phyloP scores from a whole-genome alignment of 1,140 invertebrate species.

The Anastatus disparis region DNA sequence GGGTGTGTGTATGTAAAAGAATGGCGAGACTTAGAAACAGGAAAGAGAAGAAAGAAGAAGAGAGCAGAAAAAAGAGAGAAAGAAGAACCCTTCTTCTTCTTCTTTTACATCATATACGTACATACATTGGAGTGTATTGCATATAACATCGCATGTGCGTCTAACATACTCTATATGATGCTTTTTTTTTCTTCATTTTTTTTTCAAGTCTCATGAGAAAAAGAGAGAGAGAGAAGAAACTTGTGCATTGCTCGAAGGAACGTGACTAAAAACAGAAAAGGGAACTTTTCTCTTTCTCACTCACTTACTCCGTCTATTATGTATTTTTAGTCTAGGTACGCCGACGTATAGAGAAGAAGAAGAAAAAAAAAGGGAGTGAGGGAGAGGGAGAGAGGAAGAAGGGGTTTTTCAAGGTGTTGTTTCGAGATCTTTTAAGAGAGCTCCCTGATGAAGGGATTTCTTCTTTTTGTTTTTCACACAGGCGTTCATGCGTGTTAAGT shows the following conservation, averaged over 20 bases:
- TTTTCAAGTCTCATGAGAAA: conserved; percentile 20
- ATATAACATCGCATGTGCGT: background rate
- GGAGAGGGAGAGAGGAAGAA: background rate
- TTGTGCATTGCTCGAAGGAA: conserved; percentile 15
- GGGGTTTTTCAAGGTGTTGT: conserved; percentile 21
- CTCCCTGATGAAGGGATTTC: background rate
- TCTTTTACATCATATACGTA: background rate
- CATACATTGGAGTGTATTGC: too few relatives aligned
- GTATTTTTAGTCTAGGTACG: conserved; percentile 33
- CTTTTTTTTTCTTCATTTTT: too few relatives aligned
- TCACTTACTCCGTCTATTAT: conserved; percentile 36
- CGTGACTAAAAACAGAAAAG: conserved; percentile 40
- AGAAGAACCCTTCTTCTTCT: conserved; percentile 16
- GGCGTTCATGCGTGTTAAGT: conserved; percentile 3
- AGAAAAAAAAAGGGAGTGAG: background rate
- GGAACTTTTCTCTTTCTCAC: conserved; percentile 16
- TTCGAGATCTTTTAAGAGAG: conserved; percentile 32
- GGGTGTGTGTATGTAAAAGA: background rate
- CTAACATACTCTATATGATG: too few relatives aligned
- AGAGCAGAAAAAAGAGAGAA: conserved; percentile 3
- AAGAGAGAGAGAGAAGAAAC: too few relatives aligned
- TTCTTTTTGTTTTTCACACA: background rate
- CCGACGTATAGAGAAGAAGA: background rate
- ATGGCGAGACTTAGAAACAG: background rate
- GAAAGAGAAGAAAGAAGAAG: background rate